A percentile compares a stretch with the other conserved stretches of the same genome.
These are phyloP conservation scores for Aradus depressus DNA, from an alignment of 2,888 invertebrate genomes.

Conservation along the genomic window DNA sequence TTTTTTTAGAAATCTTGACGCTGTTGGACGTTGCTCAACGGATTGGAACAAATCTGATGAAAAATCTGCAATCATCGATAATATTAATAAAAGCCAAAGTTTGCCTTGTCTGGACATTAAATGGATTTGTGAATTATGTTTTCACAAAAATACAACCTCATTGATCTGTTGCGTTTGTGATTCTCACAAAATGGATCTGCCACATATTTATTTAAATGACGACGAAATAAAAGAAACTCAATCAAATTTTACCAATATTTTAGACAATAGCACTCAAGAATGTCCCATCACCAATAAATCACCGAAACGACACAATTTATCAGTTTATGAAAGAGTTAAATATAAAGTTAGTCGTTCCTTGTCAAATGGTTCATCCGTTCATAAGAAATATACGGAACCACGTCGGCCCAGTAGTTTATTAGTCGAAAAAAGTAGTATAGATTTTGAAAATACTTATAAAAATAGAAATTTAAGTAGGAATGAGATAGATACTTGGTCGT, in stretches of 20 bases:
- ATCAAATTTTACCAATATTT: conserved; percentile 22
- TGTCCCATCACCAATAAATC: conserved; percentile 24
- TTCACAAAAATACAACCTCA: conserved; percentile 16
- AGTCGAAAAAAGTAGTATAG: conserved; percentile 24
- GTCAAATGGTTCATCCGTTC: conserved; percentile 53
- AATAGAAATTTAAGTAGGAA: conserved; percentile 35
- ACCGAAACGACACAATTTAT: conserved; percentile 42
- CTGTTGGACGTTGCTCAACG: too few relatives aligned
- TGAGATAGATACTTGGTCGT: conserved; percentile 40
- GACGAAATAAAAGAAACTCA: conserved; percentile 24
- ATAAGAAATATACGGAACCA: conserved; percentile 31
- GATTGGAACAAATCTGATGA: too few relatives aligned
- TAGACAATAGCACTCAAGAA: conserved; percentile 22
- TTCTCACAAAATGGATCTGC: conserved; percentile 21
- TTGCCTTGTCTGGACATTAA: conserved; percentile 16
- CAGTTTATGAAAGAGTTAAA: conserved; percentile 41
- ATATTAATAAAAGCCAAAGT: conserved; percentile 16
- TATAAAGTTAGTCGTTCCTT: conserved; percentile 49
- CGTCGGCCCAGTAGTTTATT: conserved; percentile 29
- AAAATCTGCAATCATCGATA: too few relatives aligned
- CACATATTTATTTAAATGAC: conserved; percentile 23
- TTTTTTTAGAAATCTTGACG: too few relatives aligned
- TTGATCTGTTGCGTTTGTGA: conserved; percentile 18
- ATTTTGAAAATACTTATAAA: conserved; percentile 27
- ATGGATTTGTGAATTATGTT: conserved; percentile 21